A percentile compares a stretch with the other conserved stretches of the same genome.
phyloP scores from a whole-genome alignment of 2,888 invertebrate genomes.

The Nemotelus nigrinus region DNA sequence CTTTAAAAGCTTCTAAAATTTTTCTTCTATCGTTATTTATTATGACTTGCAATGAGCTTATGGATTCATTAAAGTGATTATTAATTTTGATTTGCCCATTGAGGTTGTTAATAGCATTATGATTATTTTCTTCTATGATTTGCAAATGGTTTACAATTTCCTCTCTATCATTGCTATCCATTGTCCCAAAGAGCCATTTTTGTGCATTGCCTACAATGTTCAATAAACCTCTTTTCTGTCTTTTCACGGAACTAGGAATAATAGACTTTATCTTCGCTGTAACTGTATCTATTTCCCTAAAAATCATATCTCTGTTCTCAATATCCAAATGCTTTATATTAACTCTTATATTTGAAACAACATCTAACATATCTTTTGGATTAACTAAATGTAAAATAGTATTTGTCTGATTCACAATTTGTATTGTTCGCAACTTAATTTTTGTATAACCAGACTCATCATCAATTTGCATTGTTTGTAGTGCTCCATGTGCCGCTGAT shows the following conservation, averaged over 20 bases:
- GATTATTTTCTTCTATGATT: constrained; percentile 46
- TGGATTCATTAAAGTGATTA: constrained; percentile 47
- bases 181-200: constrained; percentile 42
- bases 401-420: too few species aligned
- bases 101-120: constrained; percentile 46
- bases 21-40: constrained; percentile 46
- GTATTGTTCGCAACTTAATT: not conserved
- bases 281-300: constrained; percentile 45
- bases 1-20: constrained; percentile 40
- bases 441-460: constrained; percentile 7
- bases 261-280: constrained; percentile 48
- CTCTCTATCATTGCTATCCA: constrained; percentile 44
- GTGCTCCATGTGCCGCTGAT: constrained; percentile 42
- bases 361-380: too few species aligned
- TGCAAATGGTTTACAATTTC: constrained; percentile 30
- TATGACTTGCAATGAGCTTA: constrained; percentile 5
- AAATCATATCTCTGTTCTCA: constrained; percentile 39
- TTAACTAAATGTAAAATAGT: too few species aligned
- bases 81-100: constrained; percentile 50
- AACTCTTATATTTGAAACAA: constrained; percentile 22
- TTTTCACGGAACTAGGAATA: constrained; percentile 40
- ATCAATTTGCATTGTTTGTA: constrained; percentile 16
- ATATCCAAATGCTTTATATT: constrained; percentile 45
- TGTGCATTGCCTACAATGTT: too few species aligned
- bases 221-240: constrained; percentile 44